Conservation (phyloP, 2,888 invertebrate genomes). For the Trileptium ribeirensis region DNA sequence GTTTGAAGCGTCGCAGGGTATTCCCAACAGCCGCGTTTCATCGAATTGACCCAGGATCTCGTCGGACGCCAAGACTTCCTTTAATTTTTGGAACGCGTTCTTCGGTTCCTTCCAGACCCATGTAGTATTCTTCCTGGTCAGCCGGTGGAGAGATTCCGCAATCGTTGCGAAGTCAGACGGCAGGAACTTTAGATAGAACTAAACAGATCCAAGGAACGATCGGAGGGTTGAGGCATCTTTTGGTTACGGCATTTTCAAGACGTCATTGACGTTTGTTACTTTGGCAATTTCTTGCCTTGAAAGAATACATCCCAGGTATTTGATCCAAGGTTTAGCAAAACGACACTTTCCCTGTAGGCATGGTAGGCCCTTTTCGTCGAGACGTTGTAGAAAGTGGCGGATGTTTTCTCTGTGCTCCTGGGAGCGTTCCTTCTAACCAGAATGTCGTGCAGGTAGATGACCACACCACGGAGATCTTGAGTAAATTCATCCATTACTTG, state of each 20-base stretch:
- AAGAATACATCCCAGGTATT: slow-evolving; percentile 10
- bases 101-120: background rate
- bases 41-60: background rate
- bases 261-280: slow-evolving; percentile 24
- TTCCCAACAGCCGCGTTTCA: background rate
- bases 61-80: background rate
- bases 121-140: background rate
- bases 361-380: slow-evolving; percentile 10
- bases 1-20: slow-evolving; percentile 17
- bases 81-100: background rate
- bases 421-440: background rate
- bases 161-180: background rate
- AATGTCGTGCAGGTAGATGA: slow-evolving; percentile 27
- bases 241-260: slow-evolving; percentile 21
- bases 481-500: slow-evolving; percentile 26
- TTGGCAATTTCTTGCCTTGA: slow-evolving; percentile 23
- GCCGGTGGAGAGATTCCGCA: background rate
- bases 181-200: background rate
- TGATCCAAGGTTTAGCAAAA: slow-evolving; percentile 1
- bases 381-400: background rate
- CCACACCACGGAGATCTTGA: slow-evolving; percentile 20
- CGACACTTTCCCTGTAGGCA: slow-evolving; percentile 23
- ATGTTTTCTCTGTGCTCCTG: background rate
- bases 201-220: background rate
- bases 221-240: background rate